Evolutionary conservation across 1,140 invertebrate species (phyloP).

Genomic region (Geopemphigus sp.): DNA sequence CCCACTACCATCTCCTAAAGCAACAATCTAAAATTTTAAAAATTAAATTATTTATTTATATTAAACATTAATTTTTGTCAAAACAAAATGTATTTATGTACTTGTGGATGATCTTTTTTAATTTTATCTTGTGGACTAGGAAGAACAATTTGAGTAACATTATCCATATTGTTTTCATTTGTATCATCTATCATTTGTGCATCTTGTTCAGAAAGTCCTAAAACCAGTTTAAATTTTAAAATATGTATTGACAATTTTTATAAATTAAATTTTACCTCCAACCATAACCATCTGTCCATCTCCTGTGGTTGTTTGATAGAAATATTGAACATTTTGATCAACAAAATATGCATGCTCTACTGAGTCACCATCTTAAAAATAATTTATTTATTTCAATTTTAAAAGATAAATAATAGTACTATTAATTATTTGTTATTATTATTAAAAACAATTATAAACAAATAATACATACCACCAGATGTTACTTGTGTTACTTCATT

Average conservation of each 20-base stretch:
- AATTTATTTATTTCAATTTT: too few species aligned
- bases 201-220: constrained; percentile 43
- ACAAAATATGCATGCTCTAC: constrained; percentile 72
- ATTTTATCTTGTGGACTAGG: constrained; percentile 40
- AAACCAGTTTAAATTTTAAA: neutral
- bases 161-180: constrained; percentile 23
- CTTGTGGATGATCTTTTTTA: constrained; percentile 43
- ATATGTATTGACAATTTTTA: neutral
- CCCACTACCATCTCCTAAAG: constrained; percentile 57
- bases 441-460: constrained; percentile 23
- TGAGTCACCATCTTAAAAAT: constrained; percentile 58
- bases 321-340: constrained; percentile 74
- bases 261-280: constrained; percentile 32
- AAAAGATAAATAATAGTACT: too few species aligned
- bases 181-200: constrained; percentile 37
- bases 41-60: neutral
- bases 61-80: neutral
- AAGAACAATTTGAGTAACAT: constrained; percentile 36
- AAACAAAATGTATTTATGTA: neutral
- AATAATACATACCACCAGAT: constrained; percentile 49
- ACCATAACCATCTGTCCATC: constrained; percentile 67
- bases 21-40: constrained; percentile 42
- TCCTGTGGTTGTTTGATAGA: constrained; percentile 62
- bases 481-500: constrained; percentile 58
- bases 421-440: too few species aligned